Evolutionary conservation across 2,888 invertebrate genomes (phyloP), one percentile per base, ranked within the genome.

Genomic region (Caenorhabditis sinica): DNA sequence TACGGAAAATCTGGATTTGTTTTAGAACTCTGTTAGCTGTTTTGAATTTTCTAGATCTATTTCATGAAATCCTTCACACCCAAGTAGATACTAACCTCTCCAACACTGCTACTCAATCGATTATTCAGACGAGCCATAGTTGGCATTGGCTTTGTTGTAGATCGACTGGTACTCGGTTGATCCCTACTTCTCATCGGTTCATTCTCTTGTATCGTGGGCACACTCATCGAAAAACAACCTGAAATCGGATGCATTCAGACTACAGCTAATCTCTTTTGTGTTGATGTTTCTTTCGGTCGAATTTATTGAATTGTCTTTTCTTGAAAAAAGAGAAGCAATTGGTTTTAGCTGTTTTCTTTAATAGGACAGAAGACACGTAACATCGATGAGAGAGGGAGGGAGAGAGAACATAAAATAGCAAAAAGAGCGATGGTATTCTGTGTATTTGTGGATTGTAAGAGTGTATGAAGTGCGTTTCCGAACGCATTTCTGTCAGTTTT

Each of bases 31-130:
- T n/a, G n/a, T n/a, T n/a, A n/a, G n/a, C n/a, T n/a, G n/a, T n/a
- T 43, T 43, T 43, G 17, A 33, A 33, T 33, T 43, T 43, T 43
- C 43, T 8, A 43, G 15, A 43, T 45, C n/a, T n/a, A n/a, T n/a
- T n/a, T n/a, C n/a, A n/a, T n/a, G n/a, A n/a, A n/a, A n/a, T n/a
- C n/a, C n/a, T n/a, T n/a, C n/a, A 49, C 20, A 20, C 49, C 1
- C 4, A 8, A 8, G 20, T 6, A 1, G 1, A n/a, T 11, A 66
- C 74, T 13, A 53, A 85, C 83, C 85, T 89, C 89, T 80, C 89
- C 89, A 49, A 89, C 89, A 77, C 87, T 87, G 75, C 87, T 86
- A 71, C 87, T 87, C 74, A 89, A 72, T 43, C 89, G 80, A 60
- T 86, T 87, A 68, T 73, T 89, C 58, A 89, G 58, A 23, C 87